A percentile compares a stretch with the other conserved stretches of the same genome.
These are phyloP conservation scores for Merluccius polli DNA, from an alignment of 2,797 vertebrate genomes.

Conservation along the genomic window DNA sequence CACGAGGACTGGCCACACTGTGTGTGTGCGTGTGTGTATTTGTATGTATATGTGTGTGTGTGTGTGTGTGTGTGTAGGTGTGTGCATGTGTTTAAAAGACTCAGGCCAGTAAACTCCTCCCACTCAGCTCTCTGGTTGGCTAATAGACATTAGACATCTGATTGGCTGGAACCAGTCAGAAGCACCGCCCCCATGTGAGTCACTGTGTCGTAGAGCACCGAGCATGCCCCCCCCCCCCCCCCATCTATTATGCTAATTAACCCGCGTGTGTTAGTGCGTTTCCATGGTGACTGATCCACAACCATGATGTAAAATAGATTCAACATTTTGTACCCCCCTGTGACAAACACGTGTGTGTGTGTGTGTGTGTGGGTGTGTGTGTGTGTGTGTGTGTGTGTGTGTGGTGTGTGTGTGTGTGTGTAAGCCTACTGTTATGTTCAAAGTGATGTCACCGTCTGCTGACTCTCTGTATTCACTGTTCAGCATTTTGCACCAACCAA, in stretches of 20 bases:
- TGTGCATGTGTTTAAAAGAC: conserved; percentile 52
- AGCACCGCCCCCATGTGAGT: conserved; percentile 42
- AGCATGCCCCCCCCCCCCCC: conserved; percentile 58
- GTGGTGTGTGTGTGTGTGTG: conserved; percentile 33
- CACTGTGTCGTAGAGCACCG: conserved; percentile 30
- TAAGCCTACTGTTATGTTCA: conserved; percentile 38
- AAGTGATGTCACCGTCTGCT: conserved; percentile 63
- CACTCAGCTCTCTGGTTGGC: conserved; percentile 28
- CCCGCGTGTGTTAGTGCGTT: conserved; percentile 70
- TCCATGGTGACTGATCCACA: conserved; percentile 43
- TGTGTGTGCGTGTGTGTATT: conserved; percentile 53
- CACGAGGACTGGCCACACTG: conserved; percentile 69
- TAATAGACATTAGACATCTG: conserved; percentile 37
- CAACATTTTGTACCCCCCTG: conserved; percentile 17
- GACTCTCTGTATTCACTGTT: conserved; percentile 67
- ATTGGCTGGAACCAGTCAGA: conserved; percentile 73
- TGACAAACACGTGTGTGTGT: conserved; percentile 56
- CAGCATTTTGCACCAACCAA: conserved; percentile 54
- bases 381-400: conserved; percentile 11
- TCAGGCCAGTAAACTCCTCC: conserved; percentile 49
- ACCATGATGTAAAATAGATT: conserved; percentile 59
- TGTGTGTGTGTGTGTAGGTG: conserved; percentile 27
- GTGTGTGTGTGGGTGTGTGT: conserved; percentile 39
- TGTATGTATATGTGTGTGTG: conserved; percentile 34
- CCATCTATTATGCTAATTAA: conserved; percentile 73